Conservation (phyloP, 2,888 invertebrate species). For the Toxonevra muliebris region DNA sequence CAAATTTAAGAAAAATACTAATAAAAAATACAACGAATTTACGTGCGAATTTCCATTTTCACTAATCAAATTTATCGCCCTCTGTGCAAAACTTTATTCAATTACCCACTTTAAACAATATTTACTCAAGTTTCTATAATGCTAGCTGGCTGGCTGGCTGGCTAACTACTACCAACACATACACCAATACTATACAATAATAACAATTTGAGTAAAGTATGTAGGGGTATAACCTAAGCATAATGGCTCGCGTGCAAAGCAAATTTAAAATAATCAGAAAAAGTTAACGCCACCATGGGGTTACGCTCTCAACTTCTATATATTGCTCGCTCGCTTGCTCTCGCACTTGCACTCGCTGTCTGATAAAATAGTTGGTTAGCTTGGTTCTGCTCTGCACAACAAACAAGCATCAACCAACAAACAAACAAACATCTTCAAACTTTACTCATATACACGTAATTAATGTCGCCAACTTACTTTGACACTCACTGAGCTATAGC, state of each 20-base stretch:
- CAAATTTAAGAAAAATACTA: background rate
- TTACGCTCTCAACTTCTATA: slow-evolving; percentile 15
- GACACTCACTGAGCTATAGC: slow-evolving; percentile 2
- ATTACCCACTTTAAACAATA: slow-evolving; percentile 54
- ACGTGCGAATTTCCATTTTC: slow-evolving; percentile 46
- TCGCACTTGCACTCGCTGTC: background rate
- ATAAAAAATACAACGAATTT: slow-evolving; percentile 33
- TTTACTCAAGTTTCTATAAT: slow-evolving; percentile 38
- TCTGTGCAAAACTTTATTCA: slow-evolving; percentile 57
- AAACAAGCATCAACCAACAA: background rate
- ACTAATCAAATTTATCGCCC: slow-evolving; percentile 58
- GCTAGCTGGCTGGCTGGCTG: background rate
- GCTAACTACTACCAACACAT: background rate
- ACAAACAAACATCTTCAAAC: background rate
- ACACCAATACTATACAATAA: background rate
- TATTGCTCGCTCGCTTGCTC: background rate
- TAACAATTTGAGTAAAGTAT: background rate
- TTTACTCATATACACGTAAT: background rate
- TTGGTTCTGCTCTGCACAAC: background rate
- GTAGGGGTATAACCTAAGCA: slow-evolving; percentile 45
- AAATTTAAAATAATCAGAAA: slow-evolving; percentile 55
- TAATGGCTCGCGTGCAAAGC: slow-evolving; percentile 56
- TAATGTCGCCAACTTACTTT: slow-evolving; percentile 4
- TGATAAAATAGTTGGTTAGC: slow-evolving; percentile 1
- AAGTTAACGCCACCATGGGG: slow-evolving; percentile 34